phyloP scores from a whole-genome alignment of 1,140 invertebrate genomes.

The Rhopalosiphum padi region DNA sequence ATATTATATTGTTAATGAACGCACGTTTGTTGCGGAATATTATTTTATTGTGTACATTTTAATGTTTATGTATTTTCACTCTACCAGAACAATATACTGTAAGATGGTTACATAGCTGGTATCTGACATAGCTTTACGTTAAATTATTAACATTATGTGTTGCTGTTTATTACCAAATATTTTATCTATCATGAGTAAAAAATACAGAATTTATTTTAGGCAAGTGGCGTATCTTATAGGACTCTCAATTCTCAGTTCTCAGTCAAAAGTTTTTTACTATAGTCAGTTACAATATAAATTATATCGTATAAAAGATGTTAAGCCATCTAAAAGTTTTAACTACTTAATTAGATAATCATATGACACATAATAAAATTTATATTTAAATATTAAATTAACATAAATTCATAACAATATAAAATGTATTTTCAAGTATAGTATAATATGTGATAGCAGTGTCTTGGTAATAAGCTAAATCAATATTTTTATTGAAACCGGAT shows the following conservation, averaged over 20 bases:
- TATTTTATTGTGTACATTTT: not conserved
- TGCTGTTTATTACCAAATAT: not conserved
- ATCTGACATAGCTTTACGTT: not conserved
- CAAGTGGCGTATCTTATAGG: not conserved
- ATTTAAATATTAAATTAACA: not conserved
- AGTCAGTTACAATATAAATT: not conserved
- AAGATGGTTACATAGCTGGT: not conserved
- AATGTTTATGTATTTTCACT: constrained; percentile 12
- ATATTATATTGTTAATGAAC: constrained; percentile 9
- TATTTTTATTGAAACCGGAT: not conserved
- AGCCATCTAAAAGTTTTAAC: not conserved
- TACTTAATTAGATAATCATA: not conserved
- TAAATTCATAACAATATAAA: not conserved
- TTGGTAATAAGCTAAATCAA: not conserved
- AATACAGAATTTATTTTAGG: not conserved
- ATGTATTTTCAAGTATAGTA: not conserved
- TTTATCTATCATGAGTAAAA: not conserved
- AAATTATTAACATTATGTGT: not conserved
- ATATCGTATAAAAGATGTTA: not conserved
- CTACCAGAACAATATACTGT: not conserved
- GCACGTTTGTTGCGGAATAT: not conserved
- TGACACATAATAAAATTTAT: not conserved
- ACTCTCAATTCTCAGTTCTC: not conserved
- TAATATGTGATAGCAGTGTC: not conserved
- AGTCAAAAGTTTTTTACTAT: not conserved